Evolutionary conservation across 37 sponge, comb jelly and placozoan genomes (phyloP).

Genomic region (Dysidea cf. avara): DNA sequence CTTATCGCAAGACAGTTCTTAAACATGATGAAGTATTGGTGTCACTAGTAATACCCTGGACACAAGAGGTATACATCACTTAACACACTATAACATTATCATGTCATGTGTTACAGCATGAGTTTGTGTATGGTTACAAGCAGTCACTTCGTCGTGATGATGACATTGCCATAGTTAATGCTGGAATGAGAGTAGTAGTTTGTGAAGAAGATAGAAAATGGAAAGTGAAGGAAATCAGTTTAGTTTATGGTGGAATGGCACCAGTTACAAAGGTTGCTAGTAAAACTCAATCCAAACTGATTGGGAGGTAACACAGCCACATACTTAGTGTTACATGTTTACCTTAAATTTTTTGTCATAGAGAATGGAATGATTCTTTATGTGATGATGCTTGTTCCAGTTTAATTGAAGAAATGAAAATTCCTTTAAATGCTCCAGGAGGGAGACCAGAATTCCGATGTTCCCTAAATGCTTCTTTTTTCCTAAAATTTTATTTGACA

Average conservation of each 20-base stretch:
- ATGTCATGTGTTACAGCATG: slow-evolving; percentile 46
- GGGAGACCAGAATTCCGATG: slow-evolving; percentile 84
- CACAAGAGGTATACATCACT: slow-evolving; percentile 32
- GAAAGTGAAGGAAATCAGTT: slow-evolving; percentile 32
- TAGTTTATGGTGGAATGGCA: slow-evolving; percentile 80
- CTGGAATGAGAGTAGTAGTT: slow-evolving; percentile 65
- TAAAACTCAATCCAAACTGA: slow-evolving; percentile 39
- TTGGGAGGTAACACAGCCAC: slow-evolving; percentile 54
- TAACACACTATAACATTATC: not conserved
- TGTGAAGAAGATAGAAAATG: slow-evolving; percentile 10
- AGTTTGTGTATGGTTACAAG: slow-evolving; percentile 75
- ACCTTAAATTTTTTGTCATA: not conserved
- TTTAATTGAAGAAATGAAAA: slow-evolving; percentile 60
- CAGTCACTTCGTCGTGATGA: slow-evolving; percentile 76
- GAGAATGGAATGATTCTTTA: slow-evolving; percentile 57
- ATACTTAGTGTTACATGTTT: not conserved
- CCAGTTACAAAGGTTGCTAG: slow-evolving; percentile 51
- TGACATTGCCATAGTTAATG: slow-evolving; percentile 86
- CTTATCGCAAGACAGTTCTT: slow-evolving; percentile 71
- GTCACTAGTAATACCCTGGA: slow-evolving; percentile 76
- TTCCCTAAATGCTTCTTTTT: slow-evolving; percentile 73
- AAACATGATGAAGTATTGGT: slow-evolving; percentile 69
- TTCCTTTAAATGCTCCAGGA: slow-evolving; percentile 67
- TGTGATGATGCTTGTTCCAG: slow-evolving; percentile 24
- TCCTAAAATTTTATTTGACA: slow-evolving; percentile 84